Base-by-base conservation (phyloP, 2,113 vertebrate species). In the Ciconia maguari region DNA sequence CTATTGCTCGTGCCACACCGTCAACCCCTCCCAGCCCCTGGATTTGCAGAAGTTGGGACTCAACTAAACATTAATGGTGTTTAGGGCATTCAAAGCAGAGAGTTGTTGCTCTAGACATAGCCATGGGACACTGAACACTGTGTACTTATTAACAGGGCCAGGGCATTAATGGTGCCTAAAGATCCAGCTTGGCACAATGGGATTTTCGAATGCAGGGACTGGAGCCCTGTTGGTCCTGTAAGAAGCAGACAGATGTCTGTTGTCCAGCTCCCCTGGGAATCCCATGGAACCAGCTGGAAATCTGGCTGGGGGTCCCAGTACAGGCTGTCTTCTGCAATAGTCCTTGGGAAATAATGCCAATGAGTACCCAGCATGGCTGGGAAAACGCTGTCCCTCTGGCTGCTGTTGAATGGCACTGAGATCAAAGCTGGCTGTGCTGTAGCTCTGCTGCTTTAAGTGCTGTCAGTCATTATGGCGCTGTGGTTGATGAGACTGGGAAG, bases 1-100 rank as follows among this genome's bases (percentile, higher is more conserved):
- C 32, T 46, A 3, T 21, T 21, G 22, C 29, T 0, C 0, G 34
- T 13, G 34, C 29, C 24, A 32, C 44, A 11, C 7, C 2, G 0
- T 5, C 41, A 55, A 6, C 7, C 13, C 25, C 48, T 61, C 49
- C 62, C 51, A 48, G 42, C 4, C 51, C 52, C 42, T 9, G 27
- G 38, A 20, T 58, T 42, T 30, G 11, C 44, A 32, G 29, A 44
- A 41, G 3, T 12, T 41, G 62, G 32, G 13, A 12, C 34, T 5
- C 79, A 76, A 5, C 10, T 16, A 18, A 64, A 34, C 5, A 30
- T 34, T 7, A 13, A n/a, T 4, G 12, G 25, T 20, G 9, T 54
- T 83, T 4, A 44, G 51, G 54, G 11, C 19, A 30, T 26, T 78
- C 55, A 34, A 16, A 82, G 18, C 22, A 44, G n/a, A 70, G 44